These are phyloP conservation scores for Nibea albiflora DNA, from an alignment of 2,113 vertebrate species.

Conservation along the genomic window DNA sequence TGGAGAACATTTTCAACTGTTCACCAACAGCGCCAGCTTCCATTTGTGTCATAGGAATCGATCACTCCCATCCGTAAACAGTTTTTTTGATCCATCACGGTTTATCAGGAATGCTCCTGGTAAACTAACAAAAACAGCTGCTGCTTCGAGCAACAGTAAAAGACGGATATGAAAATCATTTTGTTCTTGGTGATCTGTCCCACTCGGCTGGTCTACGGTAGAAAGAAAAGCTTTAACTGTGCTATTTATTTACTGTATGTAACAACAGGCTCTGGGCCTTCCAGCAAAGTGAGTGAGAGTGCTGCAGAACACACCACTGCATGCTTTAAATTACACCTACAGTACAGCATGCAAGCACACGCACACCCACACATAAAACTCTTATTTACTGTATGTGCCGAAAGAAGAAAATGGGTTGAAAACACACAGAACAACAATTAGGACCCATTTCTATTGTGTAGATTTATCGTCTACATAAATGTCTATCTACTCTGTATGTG, in stretches of 20 bases:
- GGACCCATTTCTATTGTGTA: not conserved
- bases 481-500: not conserved
- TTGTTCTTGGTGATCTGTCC: not conserved
- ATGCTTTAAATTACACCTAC: not conserved
- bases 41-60: not conserved
- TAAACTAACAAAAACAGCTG: not conserved
- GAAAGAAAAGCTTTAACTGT: not conserved
- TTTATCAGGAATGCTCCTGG: not conserved
- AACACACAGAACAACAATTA: not conserved
- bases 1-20: not conserved
- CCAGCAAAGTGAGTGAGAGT: not conserved
- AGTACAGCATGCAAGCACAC: not conserved
- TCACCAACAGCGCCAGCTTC: not conserved
- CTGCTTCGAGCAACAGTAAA: not conserved
- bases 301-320: not conserved
- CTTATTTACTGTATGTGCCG: not conserved
- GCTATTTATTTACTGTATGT: slow-evolving; percentile 7
- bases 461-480: not conserved
- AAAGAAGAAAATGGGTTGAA: not conserved
- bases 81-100: not conserved
- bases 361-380: not conserved
- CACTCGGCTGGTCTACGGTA: not conserved
- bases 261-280: not conserved
- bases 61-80: not conserved
- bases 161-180: too few relatives aligned